Base-by-base conservation (phyloP, 1,140 invertebrate genomes). In the Leucophenga varia region DNA sequence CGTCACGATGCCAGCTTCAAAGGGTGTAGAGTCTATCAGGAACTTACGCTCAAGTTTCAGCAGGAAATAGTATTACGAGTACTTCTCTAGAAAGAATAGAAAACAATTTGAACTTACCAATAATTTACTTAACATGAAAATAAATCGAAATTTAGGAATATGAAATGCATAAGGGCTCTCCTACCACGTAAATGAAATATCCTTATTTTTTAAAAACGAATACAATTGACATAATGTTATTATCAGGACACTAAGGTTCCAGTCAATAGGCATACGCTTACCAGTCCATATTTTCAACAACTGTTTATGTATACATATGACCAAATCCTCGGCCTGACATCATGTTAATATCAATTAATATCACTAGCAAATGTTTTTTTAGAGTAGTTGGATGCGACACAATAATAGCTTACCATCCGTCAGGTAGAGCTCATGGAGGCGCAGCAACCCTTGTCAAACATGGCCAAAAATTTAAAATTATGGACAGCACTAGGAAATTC, bases 321-420 rank as follows among this genome's bases (percentile, higher is more conserved):
- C n/a, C n/a, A n/a, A n/a, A n/a, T n/a, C n/a, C n/a, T n/a, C n/a
- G n/a, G n/a, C n/a, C n/a, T n/a, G n/a, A 36, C 14, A 36, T 36
- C 6, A 36, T 36, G 14, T 16, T 36, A 8, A 31, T 71, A 22
- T 55, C 59, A 4, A 55, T 68, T 16, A 32, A 77, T 59, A 57
- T 35, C 72, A 71, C 22, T 68, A 65, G 16, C 71, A 57, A 46
- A 48, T 55, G 31, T 47, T 20, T 7, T 25, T 71, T 6, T 64
- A 57, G 14, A 36, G 7, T 36, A 7, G 14, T 8, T 36, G 34
- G 34, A 7, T 36, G 6, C 14, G 14, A 36, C 7, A 16, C 14
- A 6, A 12, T 12, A 6, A 12, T 6, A 6, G 14, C 34, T 12
- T 6, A 36, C 14, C 34, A 36, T 16, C 8, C 41, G 3, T 20